Evolutionary conservation across 2,888 invertebrate genomes (phyloP).

Genomic region (Drosophila stalkeri): DNA sequence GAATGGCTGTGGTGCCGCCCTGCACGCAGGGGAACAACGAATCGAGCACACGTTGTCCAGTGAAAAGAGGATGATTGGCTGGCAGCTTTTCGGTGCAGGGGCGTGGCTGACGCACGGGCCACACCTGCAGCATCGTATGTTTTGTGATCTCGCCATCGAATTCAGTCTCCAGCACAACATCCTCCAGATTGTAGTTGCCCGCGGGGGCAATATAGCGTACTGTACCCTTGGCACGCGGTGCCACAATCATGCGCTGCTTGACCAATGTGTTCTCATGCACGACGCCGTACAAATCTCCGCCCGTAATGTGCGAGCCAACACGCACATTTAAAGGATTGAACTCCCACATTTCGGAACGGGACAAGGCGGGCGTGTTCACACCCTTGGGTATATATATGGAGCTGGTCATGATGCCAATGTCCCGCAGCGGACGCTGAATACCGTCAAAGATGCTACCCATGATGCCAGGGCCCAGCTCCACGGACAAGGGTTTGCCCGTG

Average conservation of each 20-base stretch:
- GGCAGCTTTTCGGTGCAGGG: conserved; percentile 98
- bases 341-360: conserved; percentile 94
- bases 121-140: conserved; percentile 98
- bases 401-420: conserved; percentile 95
- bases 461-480: conserved; percentile 99
- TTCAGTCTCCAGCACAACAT: conserved; percentile 97
- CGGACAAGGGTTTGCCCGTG: conserved; percentile 99
- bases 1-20: conserved; percentile 99
- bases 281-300: conserved; percentile 97
- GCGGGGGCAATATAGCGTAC: conserved; percentile 96
- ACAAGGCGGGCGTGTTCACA: conserved; percentile 95
- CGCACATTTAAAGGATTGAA: conserved; percentile 93
- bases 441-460: conserved; percentile 99
- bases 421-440: conserved; percentile 98
- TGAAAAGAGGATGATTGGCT: conserved; percentile 98
- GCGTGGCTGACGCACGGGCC: conserved; percentile 99
- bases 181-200: conserved; percentile 97
- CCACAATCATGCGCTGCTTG: conserved; percentile 97
- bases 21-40: conserved; percentile 99
- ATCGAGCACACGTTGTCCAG: conserved; percentile 98
- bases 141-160: conserved; percentile 97
- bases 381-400: conserved; percentile 99
- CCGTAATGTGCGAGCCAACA: conserved; percentile 98
- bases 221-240: conserved; percentile 98
- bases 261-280: conserved; percentile 99